Evolutionary conservation across 2,113 vertebrate genomes (phyloP), one percentile per base, ranked within the genome.

Genomic region (Osmerus eperlanus): DNA sequence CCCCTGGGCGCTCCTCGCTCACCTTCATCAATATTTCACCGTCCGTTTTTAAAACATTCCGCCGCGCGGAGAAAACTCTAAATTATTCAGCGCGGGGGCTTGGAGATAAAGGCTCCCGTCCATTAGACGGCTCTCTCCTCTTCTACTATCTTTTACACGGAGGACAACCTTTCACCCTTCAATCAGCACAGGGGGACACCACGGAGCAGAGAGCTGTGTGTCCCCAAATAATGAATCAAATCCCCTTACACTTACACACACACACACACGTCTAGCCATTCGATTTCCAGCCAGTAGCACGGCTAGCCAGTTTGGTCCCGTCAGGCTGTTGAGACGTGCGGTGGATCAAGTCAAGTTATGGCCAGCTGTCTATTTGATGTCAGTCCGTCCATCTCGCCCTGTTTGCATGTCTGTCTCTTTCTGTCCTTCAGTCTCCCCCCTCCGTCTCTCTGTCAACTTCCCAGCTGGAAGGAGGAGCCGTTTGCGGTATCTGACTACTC

Each of bases 11-110:
- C 85, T 85, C 76, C 84, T 79, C 78, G 85, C 77, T 91, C 89
- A 90, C 89, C 89, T 90, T 92, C 88, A 92, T 93, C 85, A 93
- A 93, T 93, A 90, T 93, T 92, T 92, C 84, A 92, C 74, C 66
- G 56, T 84, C 81, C 77, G 83, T 90, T 92, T 92, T 91, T 90
- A 87, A 92, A 92, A 90, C 90, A 90, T 88, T 84, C 83, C 74
- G 61, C 84, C 76, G 71, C 66, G 69, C 76, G 70, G 70, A 79
- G 87, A 82, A 81, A 73, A 83, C 64, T 76, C 80, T 93, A 88
- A 93, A 92, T 92, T 84, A 92, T 92, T 92, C 87, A 92, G 77
- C 16, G n/a, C 4, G 25, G 2, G n/a, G 84, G 29, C 23, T 68
- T 72, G 58, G 78, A 82, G 83, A 89, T 86, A 87, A 89, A 90